Conservation (phyloP, 23 tunicate genomes). For the Diplosoma virens region DNA sequence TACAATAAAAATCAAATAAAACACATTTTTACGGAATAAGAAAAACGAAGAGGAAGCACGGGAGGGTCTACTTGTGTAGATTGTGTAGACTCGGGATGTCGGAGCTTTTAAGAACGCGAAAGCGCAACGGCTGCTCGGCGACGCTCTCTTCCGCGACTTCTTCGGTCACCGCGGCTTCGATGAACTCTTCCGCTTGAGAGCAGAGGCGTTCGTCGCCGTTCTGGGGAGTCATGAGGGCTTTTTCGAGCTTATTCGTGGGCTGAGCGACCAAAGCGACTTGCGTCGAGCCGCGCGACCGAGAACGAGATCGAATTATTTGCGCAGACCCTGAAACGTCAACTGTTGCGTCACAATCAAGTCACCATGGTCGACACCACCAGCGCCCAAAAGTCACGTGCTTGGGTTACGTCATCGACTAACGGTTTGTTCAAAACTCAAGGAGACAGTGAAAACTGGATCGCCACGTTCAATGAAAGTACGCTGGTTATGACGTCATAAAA, state of each 20-base stretch:
- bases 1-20: no score
- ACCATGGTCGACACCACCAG: not conserved
- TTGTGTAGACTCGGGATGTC: slow-evolving; percentile 20
- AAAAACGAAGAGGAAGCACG: no score
- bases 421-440: no score
- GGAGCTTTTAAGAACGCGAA: slow-evolving; percentile 16
- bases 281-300: slow-evolving; percentile 21
- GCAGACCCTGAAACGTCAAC: not conserved
- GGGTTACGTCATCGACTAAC: no score
- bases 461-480: no score
- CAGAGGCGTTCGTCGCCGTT: not conserved
- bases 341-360: not conserved
- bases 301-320: not conserved
- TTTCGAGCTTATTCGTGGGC: slow-evolving; percentile 18
- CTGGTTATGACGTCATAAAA: no score
- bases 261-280: not conserved
- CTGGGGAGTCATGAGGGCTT: not conserved
- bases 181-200: not conserved
- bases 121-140: slow-evolving; percentile 1
- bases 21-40: no score
- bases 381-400: no score
- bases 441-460: no score
- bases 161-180: not conserved
- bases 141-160: slow-evolving; percentile 19
- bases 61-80: no score